Conservation (phyloP, 2,113 vertebrate genomes). For the Pelecanus crispus region DNA sequence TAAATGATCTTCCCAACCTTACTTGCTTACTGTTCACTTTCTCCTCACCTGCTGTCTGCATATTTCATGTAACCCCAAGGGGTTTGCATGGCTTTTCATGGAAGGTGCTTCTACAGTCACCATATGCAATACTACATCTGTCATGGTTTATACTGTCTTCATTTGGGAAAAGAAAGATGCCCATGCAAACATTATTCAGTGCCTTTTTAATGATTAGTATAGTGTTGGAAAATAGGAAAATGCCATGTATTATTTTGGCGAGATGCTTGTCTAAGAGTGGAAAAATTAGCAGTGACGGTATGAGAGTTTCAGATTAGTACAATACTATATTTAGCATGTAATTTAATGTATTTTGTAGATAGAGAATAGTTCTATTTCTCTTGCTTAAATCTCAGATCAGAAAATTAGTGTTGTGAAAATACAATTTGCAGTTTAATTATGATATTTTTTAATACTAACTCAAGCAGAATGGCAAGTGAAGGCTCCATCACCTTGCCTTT, state of each 20-base stretch:
- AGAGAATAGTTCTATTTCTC: background rate
- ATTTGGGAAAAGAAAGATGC: background rate
- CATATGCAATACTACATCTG: background rate
- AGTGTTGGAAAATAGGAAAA: background rate
- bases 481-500: background rate
- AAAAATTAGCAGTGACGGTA: background rate
- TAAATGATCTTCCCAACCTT: background rate
- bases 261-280: background rate
- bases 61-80: background rate
- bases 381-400: background rate
- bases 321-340: background rate
- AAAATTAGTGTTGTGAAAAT: background rate
- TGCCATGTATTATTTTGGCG: background rate
- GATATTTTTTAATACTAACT: background rate
- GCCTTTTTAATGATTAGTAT: background rate
- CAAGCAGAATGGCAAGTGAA: background rate
- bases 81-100: fast-evolving
- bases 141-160: background rate
- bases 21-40: background rate
- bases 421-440: background rate
- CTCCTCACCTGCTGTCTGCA: background rate
- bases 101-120: background rate
- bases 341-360: background rate
- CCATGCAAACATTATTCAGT: too few relatives aligned
- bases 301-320: background rate